Base-by-base conservation (phyloP, 2,888 invertebrate species). In the Drosophila nr. fundita region DNA sequence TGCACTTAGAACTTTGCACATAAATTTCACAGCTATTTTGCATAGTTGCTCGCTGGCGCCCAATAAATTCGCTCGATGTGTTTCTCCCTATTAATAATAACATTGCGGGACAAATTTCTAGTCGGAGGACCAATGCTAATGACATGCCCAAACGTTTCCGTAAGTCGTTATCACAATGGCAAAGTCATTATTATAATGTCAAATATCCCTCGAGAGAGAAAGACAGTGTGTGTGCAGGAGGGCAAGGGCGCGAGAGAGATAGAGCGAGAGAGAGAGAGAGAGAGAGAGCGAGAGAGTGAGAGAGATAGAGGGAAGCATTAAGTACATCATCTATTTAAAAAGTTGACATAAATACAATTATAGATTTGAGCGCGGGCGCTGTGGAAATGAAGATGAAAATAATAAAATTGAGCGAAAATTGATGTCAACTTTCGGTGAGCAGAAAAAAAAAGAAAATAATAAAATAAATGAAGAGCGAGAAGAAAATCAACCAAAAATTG, bases 131-230 rank as follows among this genome's bases (percentile, higher is more conserved):
- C 57, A 90, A 82, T 87, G 81, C 86, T 90, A 90, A 91, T 91
- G 89, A 83, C 86, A 89, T 89, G 82, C 83, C 88, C 88, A 91
- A 90, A 90, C 86, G 84, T 91, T 90, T 91, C 91, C 90, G 88
- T 88, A 84, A 90, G 90, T 91, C 91, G 91, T 91, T 91, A 90
- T 86, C 80, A 86, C 88, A 89, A 89, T 87, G 78, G 80, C 90
- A 81, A 90, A 89, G 90, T 89, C 89, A 90, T 91, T 90, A 91
- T 91, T 89, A 80, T 87, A 89, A 87, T 80, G 68, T 88, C 79
- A 71, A 67, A 68, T 55, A 74, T 65, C 58, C 64, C 55, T 21
- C 32, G 45, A 49, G 59, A 67, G 62, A 38, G 29, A n/a, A 52
- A 40, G n/a, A 7, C 29, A 42, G 54, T 21, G 52, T n/a, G 52